Conservation (phyloP, 2,888 invertebrate genomes). For the Trichopoda pennipes region DNA sequence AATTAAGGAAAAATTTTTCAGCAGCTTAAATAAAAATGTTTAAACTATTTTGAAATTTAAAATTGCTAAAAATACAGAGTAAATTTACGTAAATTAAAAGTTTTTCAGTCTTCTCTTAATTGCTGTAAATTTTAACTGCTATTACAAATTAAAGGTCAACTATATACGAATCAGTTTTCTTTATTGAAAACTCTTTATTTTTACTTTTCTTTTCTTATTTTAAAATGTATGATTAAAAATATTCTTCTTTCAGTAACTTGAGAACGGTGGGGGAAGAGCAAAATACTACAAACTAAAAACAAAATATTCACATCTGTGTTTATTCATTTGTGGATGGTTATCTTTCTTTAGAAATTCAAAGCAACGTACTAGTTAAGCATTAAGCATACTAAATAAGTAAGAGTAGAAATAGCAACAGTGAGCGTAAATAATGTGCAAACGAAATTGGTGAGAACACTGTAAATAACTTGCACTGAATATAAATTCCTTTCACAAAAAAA, state of each 20-base stretch:
- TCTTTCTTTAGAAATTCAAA: constrained; percentile 31
- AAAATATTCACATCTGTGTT: constrained; percentile 1
- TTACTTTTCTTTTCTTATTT: neutral
- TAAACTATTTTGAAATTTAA: too few relatives aligned
- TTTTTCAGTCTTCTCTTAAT: neutral
- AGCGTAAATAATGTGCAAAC: neutral
- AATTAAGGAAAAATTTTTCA: too few relatives aligned
- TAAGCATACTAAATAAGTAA: constrained; percentile 36
- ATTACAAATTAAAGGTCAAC: constrained; percentile 19
- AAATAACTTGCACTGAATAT: too few relatives aligned
- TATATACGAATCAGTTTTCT: constrained; percentile 1
- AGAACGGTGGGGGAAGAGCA: neutral
- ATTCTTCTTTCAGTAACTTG: neutral
- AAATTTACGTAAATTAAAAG: too few relatives aligned
- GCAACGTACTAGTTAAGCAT: constrained; percentile 31
- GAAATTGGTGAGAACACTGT: neutral
- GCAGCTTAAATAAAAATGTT: too few relatives aligned
- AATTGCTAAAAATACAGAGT: too few relatives aligned
- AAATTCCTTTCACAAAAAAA: too few relatives aligned
- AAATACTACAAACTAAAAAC: neutral
- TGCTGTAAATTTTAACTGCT: neutral
- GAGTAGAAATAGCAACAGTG: constrained; percentile 6
- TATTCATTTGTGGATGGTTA: constrained; percentile 11
- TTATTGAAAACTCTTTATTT: neutral
- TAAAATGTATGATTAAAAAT: constrained; percentile 36